Base-by-base conservation (phyloP, 2,797 vertebrate species). In the Acipenser ruthenus region DNA sequence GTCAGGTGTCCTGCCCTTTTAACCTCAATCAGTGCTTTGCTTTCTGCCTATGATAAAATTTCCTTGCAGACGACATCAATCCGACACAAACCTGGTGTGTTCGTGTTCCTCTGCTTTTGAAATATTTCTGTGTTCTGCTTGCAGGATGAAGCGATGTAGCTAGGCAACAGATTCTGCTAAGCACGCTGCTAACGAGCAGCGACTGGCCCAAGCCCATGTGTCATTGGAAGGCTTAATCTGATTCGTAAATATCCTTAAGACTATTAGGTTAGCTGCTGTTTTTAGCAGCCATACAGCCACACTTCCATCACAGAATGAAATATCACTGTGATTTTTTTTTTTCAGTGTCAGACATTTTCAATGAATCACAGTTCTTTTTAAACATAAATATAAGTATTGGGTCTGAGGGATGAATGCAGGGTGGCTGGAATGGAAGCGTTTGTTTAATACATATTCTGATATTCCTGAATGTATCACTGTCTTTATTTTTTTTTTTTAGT, bases 21-120 rank as follows among this genome's bases (percentile, higher is more conserved):
- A 87, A 84, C 83, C 82, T 86, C 82, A 86, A 87, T 87, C 78
- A 76, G 73, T 78, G 82, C 80, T 87, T 87, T 81, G 67, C 73
- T 72, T 73, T 6, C 69, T 73, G 78, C 69, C 74, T 71, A 18
- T 18, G 18, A 18, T 18, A 37, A 37, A 37, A 37, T 37, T 69
- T 72, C 76, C 65, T 67, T 74, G 60, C 61, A 67, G 78, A 72
- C 72, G 81, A 79, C 78, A 76, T 37, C 37, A 37, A 37, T 37
- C 37, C 5, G 37, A 37, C 37, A 37, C 37, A 37, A 5, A 37
- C 37, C 37, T 37, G 5, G 37, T n/a, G n/a, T n/a, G n/a, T n/a
- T n/a, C 37, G 37, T 37, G 37, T 37, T 37, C 37, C 37, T 37
- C 37, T 37, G 37, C 37, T 37, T 37, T 37, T 37, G 37, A 37